These are phyloP conservation scores for Diadegma fenestrale DNA, from an alignment of 2,888 invertebrate genomes.

Conservation along the genomic window DNA sequence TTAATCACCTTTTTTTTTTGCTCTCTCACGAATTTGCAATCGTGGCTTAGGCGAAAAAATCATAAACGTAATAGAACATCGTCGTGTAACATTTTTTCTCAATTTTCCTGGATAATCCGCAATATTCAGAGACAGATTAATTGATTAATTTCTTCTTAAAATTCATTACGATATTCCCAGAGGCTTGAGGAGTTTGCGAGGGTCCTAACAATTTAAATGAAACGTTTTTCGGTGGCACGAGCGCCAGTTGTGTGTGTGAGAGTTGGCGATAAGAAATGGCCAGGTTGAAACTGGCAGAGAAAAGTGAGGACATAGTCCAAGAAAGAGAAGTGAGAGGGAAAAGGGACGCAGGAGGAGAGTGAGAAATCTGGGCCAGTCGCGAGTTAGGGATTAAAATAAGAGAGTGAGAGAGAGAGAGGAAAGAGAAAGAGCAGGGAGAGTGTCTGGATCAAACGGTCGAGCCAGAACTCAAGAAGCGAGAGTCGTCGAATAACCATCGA, in stretches of 20 bases:
- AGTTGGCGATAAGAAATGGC: slow-evolving; percentile 12
- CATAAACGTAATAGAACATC: slow-evolving; percentile 24
- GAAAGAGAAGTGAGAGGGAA: slow-evolving; percentile 37
- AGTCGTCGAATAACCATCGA: slow-evolving; percentile 67
- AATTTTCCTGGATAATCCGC: background rate
- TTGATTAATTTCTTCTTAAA: background rate
- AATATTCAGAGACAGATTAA: background rate
- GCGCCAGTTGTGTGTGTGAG: background rate
- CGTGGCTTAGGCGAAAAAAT: slow-evolving; percentile 31
- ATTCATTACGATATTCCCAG: background rate
- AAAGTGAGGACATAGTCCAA: slow-evolving; percentile 25
- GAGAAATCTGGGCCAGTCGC: slow-evolving; percentile 40
- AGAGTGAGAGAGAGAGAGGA: slow-evolving; percentile 42
- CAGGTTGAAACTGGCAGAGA: background rate
- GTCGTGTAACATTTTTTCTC: slow-evolving; percentile 29
- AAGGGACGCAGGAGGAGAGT: slow-evolving; percentile 41
- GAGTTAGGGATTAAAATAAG: slow-evolving; percentile 36
- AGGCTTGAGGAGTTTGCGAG: background rate
- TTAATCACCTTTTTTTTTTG: slow-evolving; percentile 38
- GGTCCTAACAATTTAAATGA: background rate
- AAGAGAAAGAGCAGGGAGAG: slow-evolving; percentile 50
- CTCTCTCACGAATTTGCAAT: slow-evolving; percentile 12
- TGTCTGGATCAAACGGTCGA: slow-evolving; percentile 61
- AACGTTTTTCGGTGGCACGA: background rate
- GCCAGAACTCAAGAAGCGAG: slow-evolving; percentile 62